Evolutionary conservation across 2,888 invertebrate genomes (phyloP).

Genomic region (Sminthurides aquaticus): DNA sequence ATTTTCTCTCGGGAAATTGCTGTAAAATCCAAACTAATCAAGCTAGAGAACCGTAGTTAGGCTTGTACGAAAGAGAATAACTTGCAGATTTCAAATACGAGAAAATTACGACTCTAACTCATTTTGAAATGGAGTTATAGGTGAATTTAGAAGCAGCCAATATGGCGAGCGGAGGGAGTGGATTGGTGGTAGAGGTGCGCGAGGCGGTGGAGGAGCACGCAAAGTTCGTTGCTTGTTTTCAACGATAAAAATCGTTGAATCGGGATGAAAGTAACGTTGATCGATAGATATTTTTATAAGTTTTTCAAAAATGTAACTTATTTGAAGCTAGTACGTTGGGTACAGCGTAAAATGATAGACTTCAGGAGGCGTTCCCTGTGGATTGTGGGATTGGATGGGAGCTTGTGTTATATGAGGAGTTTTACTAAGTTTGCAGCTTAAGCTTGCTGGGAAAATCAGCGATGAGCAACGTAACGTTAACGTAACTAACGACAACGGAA

Average conservation of each 20-base stretch:
- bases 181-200: no score
- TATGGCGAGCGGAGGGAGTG: conserved; percentile 1
- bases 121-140: neutral
- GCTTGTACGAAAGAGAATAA: neutral
- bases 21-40: no score
- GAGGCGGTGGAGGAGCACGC: neutral
- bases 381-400: neutral
- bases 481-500: no score
- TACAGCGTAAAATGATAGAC: neutral
- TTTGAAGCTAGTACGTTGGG: neutral
- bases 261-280: neutral
- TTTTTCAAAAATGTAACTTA: neutral
- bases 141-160: neutral
- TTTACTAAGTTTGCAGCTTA: neutral
- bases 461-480: no score
- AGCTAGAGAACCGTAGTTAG: neutral
- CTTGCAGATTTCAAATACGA: neutral
- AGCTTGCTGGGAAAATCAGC: no score
- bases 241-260: neutral
- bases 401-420: neutral
- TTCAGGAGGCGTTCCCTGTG: neutral
- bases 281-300: neutral
- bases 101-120: neutral
- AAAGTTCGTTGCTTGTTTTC: neutral
- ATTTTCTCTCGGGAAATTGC: no score